Evolutionary conservation across 2,888 invertebrate species (phyloP).

Genomic region (Julus scanicus): DNA sequence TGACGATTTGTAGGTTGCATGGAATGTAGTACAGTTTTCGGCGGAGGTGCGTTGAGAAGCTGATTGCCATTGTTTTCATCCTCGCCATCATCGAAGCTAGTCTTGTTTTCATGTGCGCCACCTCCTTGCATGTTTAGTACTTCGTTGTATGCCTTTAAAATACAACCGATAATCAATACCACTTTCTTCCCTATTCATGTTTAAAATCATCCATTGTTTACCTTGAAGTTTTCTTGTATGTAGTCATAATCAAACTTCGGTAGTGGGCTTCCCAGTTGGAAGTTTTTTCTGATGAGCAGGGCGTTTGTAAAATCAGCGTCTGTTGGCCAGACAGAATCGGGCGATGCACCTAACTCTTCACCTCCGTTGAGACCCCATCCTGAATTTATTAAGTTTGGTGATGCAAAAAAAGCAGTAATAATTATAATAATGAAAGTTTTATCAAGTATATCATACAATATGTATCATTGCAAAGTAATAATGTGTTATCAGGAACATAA

Average conservation of each 20-base stretch:
- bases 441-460: too few relatives aligned
- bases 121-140: slow-evolving; percentile 40
- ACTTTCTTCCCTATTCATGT: too few relatives aligned
- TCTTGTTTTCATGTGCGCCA: too few relatives aligned
- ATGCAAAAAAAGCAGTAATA: too few relatives aligned
- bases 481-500: too few relatives aligned
- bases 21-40: slow-evolving; percentile 52
- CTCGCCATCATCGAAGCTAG: not conserved
- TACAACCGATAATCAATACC: slow-evolving; percentile 41
- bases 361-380: slow-evolving; percentile 40
- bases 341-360: not conserved
- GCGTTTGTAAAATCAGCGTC: not conserved
- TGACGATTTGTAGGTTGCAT: slow-evolving; percentile 52
- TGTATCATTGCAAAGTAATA: too few relatives aligned
- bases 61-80: slow-evolving; percentile 31
- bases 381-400: too few relatives aligned
- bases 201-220: not conserved
- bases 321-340: not conserved
- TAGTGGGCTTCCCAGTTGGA: slow-evolving; percentile 53
- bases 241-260: slow-evolving; percentile 55
- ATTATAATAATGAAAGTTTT: too few relatives aligned
- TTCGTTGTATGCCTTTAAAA: slow-evolving; percentile 54
- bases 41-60: slow-evolving; percentile 55
- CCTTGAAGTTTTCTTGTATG: slow-evolving; percentile 56
- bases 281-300: slow-evolving; percentile 52